Conservation (phyloP, 2,888 invertebrate species). For the Geophilus truncorum region DNA sequence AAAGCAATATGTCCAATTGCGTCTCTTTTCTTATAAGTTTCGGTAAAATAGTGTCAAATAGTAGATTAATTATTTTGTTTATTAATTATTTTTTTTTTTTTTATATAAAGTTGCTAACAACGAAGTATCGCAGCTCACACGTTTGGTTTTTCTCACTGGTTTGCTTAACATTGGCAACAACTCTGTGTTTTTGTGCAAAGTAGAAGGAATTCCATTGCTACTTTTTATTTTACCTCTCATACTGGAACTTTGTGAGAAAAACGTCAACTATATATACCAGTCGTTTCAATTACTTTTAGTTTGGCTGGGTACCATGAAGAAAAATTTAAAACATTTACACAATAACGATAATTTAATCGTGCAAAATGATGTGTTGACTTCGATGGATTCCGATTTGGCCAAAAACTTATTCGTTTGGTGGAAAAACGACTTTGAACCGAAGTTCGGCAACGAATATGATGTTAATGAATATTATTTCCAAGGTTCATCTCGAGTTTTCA, state of each 20-base stretch:
- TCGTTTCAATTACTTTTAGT: conserved; percentile 14
- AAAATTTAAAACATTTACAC: neutral
- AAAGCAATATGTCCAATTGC: neutral
- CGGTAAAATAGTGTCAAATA: neutral
- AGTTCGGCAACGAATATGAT: neutral
- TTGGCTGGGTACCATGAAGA: conserved; percentile 8
- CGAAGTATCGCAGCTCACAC: neutral
- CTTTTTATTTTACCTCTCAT: neutral
- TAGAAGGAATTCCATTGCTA: neutral
- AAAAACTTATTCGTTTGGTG: neutral
- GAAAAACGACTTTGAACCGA: neutral
- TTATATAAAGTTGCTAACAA: neutral
- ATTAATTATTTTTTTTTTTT: neutral
- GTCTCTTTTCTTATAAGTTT: neutral
- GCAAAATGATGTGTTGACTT: neutral
- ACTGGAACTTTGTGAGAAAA: neutral
- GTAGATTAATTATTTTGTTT: neutral
- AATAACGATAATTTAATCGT: neutral
- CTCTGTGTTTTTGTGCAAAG: neutral
- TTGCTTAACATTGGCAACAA: neutral
- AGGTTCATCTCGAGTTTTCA: neutral
- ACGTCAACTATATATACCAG: neutral
- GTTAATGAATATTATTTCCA: neutral
- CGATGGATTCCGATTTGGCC: neutral
- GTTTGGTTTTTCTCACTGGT: conserved; percentile 14